phyloP scores from a whole-genome alignment of 2,888 invertebrate genomes.

The Nephrotoma appendiculata region DNA sequence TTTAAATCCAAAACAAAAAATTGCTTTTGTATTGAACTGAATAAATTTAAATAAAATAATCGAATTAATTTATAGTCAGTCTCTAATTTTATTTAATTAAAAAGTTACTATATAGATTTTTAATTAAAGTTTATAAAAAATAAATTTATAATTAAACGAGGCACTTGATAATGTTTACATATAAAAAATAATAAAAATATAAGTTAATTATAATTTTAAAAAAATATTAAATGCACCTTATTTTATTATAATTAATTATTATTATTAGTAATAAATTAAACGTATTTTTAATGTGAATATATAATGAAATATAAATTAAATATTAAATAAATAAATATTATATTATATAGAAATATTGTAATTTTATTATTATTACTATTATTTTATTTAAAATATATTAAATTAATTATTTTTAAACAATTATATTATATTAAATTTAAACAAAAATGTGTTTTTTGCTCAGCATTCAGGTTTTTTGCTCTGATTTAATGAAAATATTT shows the following conservation, averaged over 20 bases:
- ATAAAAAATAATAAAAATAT: background rate
- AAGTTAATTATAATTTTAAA: background rate
- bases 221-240: background rate
- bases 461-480: slow-evolving; percentile 4
- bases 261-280: background rate
- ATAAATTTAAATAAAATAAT: background rate
- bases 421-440: background rate
- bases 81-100: background rate
- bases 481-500: background rate
- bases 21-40: background rate
- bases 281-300: background rate
- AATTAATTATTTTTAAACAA: slow-evolving; percentile 1
- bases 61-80: background rate
- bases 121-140: background rate
- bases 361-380: background rate
- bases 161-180: background rate
- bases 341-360: background rate
- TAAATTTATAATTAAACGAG: background rate
- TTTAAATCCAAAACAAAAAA: background rate
- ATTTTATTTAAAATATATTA: background rate
- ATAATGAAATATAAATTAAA: background rate
- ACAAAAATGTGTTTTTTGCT: slow-evolving; percentile 1
- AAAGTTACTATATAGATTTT: background rate
- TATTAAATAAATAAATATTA: background rate
- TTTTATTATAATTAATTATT: background rate